Evolutionary conservation across 92 coral and sea anemone species (phyloP), one percentile per base, ranked within the genome.

Genomic region (Palythoa grandiflora): DNA sequence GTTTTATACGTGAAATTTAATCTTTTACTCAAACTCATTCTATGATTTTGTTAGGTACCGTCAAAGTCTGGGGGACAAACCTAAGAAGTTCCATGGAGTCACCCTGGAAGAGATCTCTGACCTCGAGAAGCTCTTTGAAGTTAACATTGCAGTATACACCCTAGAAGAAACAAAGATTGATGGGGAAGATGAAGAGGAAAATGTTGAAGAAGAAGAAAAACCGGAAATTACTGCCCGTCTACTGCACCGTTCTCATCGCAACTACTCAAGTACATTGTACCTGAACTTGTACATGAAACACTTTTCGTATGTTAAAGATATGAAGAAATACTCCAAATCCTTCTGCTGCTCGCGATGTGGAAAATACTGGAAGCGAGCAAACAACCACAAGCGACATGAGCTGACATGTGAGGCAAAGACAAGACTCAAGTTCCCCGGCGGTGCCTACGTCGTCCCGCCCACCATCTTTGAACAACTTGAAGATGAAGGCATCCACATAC

Each of bases 291-390:
- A 85, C 85, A 35, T 63, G 2, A 37, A 70, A 6, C 83, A 88
- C 17, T 84, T 91, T 48, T 6, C 3, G 2, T 91, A 78, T 53
- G 78, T 91, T 13, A 16, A 79, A 21, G 51, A 79, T 44, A 15
- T 87, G 87, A 11, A 40, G 19, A 15, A 70, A 38, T 90, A 83
- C 66, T 44, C 89, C 39, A 83, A 91, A n/a, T 83, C 91, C 1
- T 87, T 68, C 83, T 50, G 63, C 51, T 91, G 91, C 55, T 84
- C 91, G 10, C 86, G 79, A 0, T 91, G 94, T 79, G 91, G 83
- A 1, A 88, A 88, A 60, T 79, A 38, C 21, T 88, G 94, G 94
- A 91, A 91, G 44, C 48, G 17, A 15, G 91, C 38, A 2, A 7
- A 16, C 9, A 55, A 2, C 77, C 44, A 88, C 5, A 13, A 80